These are phyloP conservation scores for Equus przewalskii DNA, from an alignment of 2,113 vertebrate species.

Conservation along the genomic window DNA sequence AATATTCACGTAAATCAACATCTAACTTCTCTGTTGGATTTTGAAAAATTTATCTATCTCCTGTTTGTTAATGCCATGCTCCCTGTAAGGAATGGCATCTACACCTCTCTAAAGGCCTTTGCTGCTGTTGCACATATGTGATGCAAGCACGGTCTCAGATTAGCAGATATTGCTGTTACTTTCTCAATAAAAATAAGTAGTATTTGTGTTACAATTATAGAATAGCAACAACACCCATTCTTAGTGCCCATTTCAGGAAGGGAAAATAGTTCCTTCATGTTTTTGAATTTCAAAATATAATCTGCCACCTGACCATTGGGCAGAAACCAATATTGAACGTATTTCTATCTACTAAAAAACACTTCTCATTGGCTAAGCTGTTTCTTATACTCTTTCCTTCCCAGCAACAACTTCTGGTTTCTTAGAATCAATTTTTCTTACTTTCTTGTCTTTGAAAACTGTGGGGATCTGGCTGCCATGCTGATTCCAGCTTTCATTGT, in stretches of 20 bases:
- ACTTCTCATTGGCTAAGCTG: background rate
- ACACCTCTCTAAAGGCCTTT: background rate
- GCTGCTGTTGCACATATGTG: background rate
- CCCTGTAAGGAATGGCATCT: background rate
- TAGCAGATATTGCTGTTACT: background rate
- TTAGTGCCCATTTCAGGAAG: conserved; percentile 36
- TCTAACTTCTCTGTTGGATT: background rate
- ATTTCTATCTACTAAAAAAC: conserved; percentile 87
- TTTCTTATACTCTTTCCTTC: conserved; percentile 62
- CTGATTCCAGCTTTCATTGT: conserved; percentile 93
- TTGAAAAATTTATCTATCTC: background rate
- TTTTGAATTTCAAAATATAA: conserved; percentile 92
- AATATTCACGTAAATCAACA: background rate
- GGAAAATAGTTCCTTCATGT: background rate
- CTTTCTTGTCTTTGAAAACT: conserved; percentile 94
- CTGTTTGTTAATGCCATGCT: background rate
- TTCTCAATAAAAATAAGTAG: background rate
- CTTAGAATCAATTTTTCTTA: conserved; percentile 94
- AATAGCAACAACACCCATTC: background rate
- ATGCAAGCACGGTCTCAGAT: background rate
- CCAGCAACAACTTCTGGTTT: conserved; percentile 91
- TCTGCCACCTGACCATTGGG: conserved; percentile 93
- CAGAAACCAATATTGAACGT: conserved; percentile 94
- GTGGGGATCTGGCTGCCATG: conserved; percentile 94
- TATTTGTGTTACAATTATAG: background rate